These are phyloP conservation scores for Drosophila flavopinicola DNA, from an alignment of 2,888 invertebrate genomes.

Conservation along the genomic window DNA sequence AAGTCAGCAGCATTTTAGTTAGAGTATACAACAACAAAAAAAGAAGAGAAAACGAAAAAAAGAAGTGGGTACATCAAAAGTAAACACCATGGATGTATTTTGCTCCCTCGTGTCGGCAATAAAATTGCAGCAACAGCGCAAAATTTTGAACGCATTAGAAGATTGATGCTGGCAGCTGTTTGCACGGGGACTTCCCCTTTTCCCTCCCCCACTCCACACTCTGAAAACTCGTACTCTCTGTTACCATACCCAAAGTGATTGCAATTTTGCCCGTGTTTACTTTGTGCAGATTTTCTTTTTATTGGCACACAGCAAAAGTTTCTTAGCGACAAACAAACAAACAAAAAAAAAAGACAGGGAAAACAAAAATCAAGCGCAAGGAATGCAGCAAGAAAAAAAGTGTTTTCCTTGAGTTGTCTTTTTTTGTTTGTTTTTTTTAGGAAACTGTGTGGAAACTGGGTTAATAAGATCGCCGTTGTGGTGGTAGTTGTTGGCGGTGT, in stretches of 20 bases:
- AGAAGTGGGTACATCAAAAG: constrained; percentile 46
- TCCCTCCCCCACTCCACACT: neutral
- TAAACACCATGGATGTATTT: constrained; percentile 50
- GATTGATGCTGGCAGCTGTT: constrained; percentile 78
- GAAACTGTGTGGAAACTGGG: constrained; percentile 58
- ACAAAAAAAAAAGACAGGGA: constrained; percentile 20
- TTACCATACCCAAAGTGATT: constrained; percentile 63
- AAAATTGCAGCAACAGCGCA: constrained; percentile 72
- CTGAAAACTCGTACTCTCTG: neutral
- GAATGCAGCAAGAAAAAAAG: constrained; percentile 56
- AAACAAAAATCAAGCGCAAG: constrained; percentile 37
- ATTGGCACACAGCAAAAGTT: constrained; percentile 58
- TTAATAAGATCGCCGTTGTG: constrained; percentile 68
- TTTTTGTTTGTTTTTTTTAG: constrained; percentile 18
- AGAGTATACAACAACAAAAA: constrained; percentile 26
- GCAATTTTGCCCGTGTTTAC: constrained; percentile 75
- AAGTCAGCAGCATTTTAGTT: constrained; percentile 27
- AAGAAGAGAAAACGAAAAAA: constrained; percentile 1
- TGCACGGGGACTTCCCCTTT: constrained; percentile 31
- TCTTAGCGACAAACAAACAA: constrained; percentile 58
- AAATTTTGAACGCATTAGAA: constrained; percentile 78
- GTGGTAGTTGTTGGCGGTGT: constrained; percentile 10
- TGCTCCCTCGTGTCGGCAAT: constrained; percentile 52
- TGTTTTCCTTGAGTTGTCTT: constrained; percentile 44
- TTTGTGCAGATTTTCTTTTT: constrained; percentile 73